These are phyloP conservation scores for Alaudala cheleensis DNA, from an alignment of 2,113 vertebrate species.

Conservation along the genomic window DNA sequence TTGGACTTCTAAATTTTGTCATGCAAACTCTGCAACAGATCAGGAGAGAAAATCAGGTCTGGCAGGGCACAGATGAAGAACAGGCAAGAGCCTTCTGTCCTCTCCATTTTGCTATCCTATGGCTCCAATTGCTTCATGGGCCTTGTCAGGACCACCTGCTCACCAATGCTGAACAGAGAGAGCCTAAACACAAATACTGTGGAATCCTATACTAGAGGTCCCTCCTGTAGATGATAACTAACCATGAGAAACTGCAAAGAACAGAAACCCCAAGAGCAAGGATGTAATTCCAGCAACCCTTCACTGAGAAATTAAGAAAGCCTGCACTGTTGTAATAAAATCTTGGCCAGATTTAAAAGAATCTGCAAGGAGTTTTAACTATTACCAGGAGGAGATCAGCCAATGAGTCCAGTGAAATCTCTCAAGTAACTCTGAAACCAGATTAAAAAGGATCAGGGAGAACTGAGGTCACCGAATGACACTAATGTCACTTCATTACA, in stretches of 20 bases:
- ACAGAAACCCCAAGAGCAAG: not conserved
- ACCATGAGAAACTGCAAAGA: not conserved
- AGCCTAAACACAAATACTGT: not conserved
- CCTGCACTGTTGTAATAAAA: not conserved
- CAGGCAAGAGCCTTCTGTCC: not conserved
- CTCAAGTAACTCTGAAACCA: not conserved
- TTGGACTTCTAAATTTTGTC: not conserved
- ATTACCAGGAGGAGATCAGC: not conserved
- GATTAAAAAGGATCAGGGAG: not conserved
- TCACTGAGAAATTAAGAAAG: not conserved
- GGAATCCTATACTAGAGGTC: not conserved
- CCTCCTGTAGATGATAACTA: not conserved
- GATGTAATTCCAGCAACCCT: not conserved
- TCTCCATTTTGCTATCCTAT: not conserved
- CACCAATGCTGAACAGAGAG: not conserved
- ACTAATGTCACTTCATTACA: not conserved
- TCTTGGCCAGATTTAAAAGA: not conserved
- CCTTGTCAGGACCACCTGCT: not conserved
- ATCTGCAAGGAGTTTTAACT: not conserved
- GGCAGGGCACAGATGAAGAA: not conserved
- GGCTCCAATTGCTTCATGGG: not conserved
- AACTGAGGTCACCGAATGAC: not conserved
- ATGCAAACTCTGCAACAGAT: not conserved
- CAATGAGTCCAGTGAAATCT: not conserved
- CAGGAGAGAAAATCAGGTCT: not conserved